Evolutionary conservation across 2,113 vertebrate genomes (phyloP).

Genomic region (Todiramphus saurophagus): DNA sequence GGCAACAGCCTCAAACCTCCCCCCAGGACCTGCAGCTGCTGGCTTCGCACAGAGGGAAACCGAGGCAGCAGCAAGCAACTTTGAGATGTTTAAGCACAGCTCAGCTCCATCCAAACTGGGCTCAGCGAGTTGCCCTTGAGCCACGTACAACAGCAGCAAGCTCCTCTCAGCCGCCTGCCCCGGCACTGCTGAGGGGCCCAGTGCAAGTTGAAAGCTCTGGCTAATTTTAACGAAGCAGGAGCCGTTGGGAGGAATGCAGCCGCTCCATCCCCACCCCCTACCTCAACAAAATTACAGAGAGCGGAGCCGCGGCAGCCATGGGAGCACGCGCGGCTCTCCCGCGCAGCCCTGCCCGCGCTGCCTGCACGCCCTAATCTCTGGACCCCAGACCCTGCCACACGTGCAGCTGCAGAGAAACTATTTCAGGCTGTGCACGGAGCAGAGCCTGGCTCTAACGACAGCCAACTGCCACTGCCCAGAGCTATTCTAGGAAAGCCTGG

Average conservation of each 20-base stretch:
- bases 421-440: not conserved
- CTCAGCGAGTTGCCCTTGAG: not conserved
- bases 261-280: not conserved
- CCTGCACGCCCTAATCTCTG: not conserved
- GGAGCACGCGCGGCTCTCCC: accelerated
- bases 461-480: not conserved
- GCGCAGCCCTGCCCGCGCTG: not conserved
- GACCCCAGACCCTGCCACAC: not conserved
- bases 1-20: not conserved
- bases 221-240: constrained; percentile 15
- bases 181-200: not conserved
- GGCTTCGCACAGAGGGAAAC: not conserved
- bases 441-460: not conserved
- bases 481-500: constrained; percentile 41
- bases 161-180: not conserved
- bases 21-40: accelerated
- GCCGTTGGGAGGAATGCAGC: not conserved
- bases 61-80: not conserved
- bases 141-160: not conserved
- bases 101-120: not conserved
- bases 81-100: not conserved
- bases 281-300: not conserved
- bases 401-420: not conserved
- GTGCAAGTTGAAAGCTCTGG: accelerated
- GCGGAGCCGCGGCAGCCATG: accelerated